Base-by-base conservation (phyloP, 2,797 vertebrate species). In the Sylvia borin region DNA sequence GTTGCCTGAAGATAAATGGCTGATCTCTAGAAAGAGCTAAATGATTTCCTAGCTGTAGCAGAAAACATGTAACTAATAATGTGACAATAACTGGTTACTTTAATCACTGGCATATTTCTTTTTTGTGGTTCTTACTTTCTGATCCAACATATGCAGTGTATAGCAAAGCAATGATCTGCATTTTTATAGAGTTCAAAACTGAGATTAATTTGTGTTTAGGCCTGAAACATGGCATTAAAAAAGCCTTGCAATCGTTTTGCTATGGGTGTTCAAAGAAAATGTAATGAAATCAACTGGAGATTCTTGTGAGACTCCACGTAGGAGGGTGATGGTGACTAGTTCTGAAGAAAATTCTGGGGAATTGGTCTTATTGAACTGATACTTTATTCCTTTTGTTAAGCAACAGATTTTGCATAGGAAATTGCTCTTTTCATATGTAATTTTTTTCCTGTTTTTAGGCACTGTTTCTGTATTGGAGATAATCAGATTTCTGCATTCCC, bases 1-100 rank as follows among this genome's bases (percentile, higher is more conserved):
- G 12, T 73, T 65, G 48, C 76, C 79, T 88, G 48, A 95, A 90
- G 89, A 94, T 53, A 91, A 83, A 92, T 67, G n/a, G 13, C 42
- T 92, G 64, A 81, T 92, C 43, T 88, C 92, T 84, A 42, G 66
- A 64, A 90, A 73, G 55, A 73, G 12, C 32, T 40, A 62, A 92
- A 81, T 76, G 0, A 75, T 90, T 90, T 96, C 70, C 66, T 90
- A 64, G 36, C 22, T 61, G 29, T 38, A 70, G 64, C 66, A 85
- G 54, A 82, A 88, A 93, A 58, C 68, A 50, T 21, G 10, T 84
- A 67, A 53, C 79, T 86, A 67, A 86, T 90, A 88, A 84, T 40
- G 32, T 77, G 79, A 38, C 43, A 83, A 54, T 81, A 88, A 65
- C 34, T 47, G 27, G 13, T 76, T 93, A 80, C 51, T 65, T 93